A percentile compares a stretch with the other conserved stretches of the same genome.
These are phyloP conservation scores for Oncorhynchus keta DNA, from an alignment of 2,113 vertebrate genomes.

Conservation along the genomic window DNA sequence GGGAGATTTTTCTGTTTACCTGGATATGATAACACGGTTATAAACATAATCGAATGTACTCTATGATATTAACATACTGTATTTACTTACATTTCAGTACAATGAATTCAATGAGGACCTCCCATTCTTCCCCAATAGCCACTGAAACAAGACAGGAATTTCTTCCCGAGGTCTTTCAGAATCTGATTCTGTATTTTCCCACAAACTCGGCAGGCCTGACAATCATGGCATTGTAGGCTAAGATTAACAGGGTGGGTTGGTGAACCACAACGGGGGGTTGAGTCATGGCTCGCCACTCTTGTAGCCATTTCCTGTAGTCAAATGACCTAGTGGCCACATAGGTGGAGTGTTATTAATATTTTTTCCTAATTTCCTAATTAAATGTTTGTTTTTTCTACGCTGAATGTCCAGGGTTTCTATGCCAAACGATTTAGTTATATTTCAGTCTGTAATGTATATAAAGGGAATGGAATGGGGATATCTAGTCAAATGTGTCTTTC, in stretches of 20 bases:
- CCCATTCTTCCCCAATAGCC: not conserved
- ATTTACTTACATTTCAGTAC: not conserved
- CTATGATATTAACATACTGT: not conserved
- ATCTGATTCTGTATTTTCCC: not conserved
- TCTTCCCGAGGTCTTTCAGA: not conserved
- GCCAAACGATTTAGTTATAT: too few relatives aligned
- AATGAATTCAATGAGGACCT: not conserved
- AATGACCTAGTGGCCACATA: too few relatives aligned
- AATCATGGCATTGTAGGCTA: constrained; percentile 10
- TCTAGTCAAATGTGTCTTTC: too few relatives aligned
- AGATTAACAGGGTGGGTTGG: constrained; percentile 1
- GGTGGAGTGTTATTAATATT: too few relatives aligned
- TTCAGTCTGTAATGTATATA: too few relatives aligned
- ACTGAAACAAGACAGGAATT: not conserved
- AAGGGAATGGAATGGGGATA: too few relatives aligned
- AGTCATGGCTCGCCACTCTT: constrained; percentile 40
- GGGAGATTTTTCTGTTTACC: too few relatives aligned
- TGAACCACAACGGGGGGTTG: constrained; percentile 35
- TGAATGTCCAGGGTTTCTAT: too few relatives aligned
- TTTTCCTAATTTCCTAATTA: too few relatives aligned
- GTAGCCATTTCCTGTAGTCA: constrained; percentile 29
- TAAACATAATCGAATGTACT: too few relatives aligned
- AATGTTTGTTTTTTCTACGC: too few relatives aligned
- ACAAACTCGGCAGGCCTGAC: not conserved
- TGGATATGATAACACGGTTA: too few relatives aligned